Evolutionary conservation across 2,888 invertebrate genomes (phyloP), one percentile per base, ranked within the genome.

Genomic region (Strigamia transsilvanica): DNA sequence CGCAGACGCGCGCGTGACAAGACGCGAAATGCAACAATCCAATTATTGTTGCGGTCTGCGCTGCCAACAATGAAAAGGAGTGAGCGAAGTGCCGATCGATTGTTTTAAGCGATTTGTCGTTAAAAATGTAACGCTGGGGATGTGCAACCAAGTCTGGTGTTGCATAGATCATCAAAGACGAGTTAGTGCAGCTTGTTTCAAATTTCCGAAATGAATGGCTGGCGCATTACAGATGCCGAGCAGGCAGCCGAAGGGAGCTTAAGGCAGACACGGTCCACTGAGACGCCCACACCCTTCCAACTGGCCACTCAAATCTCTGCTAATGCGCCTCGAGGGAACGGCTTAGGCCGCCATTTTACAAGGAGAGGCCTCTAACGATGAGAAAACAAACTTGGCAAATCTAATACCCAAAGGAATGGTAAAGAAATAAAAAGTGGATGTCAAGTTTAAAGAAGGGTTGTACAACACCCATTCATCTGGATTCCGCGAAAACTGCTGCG

Each of bases 351-450:
- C 61, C 61, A 66, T 66, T 66, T 66, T 66, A 66, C 61, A 7
- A 0, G 61, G 61, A 66, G 61, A 66, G 61, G 61, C 61, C 61
- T 66, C 61, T 66, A 66, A 66, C 61, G 61, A 66, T 66, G 61
- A 66, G 61, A 66, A 66, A 66, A 66, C 61, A 66, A 66, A 66
- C 61, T 66, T 66, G 61, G 61, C 61, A 66, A 66, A 66, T 66
- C 61, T 66, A 66, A 66, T 66, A 21, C 61, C 61, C 61, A 21
- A 18, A 66, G 61, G 61, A 66, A 66, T 23, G 61, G 21, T 23
- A 66, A 23, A 66, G 61, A 66, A 66, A 66, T n/a, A 66, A 66
- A 21, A 66, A 21, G 61, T 66, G 61, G 61, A 66, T 66, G 61
- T 66, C 61, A 66, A 66, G 61, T 66, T 66, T 66, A 66, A 66